Percentiles rank a stretch among this genome's conserved stretches.
These are phyloP conservation scores for Emmelina monodactyla DNA, from an alignment of 2,888 invertebrate species.

Conservation along the genomic window DNA sequence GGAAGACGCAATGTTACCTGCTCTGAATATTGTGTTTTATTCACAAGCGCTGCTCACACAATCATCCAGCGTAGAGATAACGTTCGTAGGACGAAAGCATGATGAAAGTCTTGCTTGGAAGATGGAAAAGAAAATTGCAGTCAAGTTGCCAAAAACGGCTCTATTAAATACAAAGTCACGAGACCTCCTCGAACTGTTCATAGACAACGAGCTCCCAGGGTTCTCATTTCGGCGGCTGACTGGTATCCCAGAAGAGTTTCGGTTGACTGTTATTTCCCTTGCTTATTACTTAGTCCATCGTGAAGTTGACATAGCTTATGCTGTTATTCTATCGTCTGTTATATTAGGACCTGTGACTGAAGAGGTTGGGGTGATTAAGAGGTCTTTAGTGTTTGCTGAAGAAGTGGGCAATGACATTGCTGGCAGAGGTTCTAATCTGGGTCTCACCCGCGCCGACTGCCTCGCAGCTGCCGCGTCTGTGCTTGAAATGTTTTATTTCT, in stretches of 20 bases:
- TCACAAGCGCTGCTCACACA: slow-evolving; percentile 20
- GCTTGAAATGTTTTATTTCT: slow-evolving; percentile 16
- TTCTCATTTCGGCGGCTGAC: slow-evolving; percentile 11
- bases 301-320: slow-evolving; percentile 18
- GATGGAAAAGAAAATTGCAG: slow-evolving; percentile 6
- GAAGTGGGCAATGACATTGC: background rate
- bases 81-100: slow-evolving; percentile 17
- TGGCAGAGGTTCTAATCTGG: background rate
- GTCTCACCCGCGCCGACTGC: slow-evolving; percentile 10
- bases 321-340: slow-evolving; percentile 19
- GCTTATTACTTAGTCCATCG: slow-evolving; percentile 19
- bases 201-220: slow-evolving; percentile 10
- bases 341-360: slow-evolving; percentile 13
- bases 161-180: background rate
- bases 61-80: slow-evolving; percentile 11
- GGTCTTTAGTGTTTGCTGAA: background rate
- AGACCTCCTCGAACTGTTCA: slow-evolving; percentile 5
- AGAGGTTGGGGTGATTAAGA: background rate
- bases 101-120: slow-evolving; percentile 6
- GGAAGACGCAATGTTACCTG: slow-evolving; percentile 23
- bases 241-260: slow-evolving; percentile 12
- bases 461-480: slow-evolving; percentile 11
- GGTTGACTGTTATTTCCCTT: slow-evolving; percentile 18
- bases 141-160: background rate
- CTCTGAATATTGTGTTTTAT: slow-evolving; percentile 22